These are phyloP conservation scores for Nerophis lumbriciformis DNA, from an alignment of 2,113 vertebrate species.

Conservation along the genomic window DNA sequence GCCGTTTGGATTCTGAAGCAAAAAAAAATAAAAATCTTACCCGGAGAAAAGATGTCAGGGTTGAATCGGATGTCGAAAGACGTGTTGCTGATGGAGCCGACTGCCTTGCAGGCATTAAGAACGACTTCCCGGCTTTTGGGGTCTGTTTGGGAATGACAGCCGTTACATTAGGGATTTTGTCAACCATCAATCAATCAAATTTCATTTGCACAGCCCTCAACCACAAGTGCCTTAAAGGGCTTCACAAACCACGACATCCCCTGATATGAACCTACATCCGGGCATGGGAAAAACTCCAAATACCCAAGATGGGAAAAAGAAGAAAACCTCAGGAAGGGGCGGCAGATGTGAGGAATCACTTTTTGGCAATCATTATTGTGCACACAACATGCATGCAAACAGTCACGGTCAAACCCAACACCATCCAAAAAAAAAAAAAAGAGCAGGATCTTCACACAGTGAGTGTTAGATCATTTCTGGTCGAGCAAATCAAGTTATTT, in stretches of 20 bases:
- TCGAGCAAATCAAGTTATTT: conserved; percentile 12
- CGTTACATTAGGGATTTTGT: background rate
- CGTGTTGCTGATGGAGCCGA: conserved; percentile 88
- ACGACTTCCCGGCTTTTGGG: conserved; percentile 92
- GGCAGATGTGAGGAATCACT: no score
- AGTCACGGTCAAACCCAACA: conserved; percentile 5
- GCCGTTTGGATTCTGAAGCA: no score
- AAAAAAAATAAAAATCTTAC: conserved; percentile 48
- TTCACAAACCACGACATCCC: no score
- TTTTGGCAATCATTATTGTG: background rate
- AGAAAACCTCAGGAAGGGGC: no score
- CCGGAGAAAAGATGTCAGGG: conserved; percentile 96
- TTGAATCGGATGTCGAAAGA: conserved; percentile 98
- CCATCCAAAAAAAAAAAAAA: background rate
- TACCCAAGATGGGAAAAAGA: no score
- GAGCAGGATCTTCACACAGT: background rate
- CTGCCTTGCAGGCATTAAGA: conserved; percentile 91
- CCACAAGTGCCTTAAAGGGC: no score
- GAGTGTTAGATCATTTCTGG: background rate
- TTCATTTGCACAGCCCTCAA: no score
- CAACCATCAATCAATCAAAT: no score
- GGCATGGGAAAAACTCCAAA: no score
- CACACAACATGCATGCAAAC: background rate
- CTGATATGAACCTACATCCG: no score
- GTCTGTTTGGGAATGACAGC: conserved; percentile 65